Base-by-base conservation (phyloP, 2,888 invertebrate species). In the Cyaniris semiargus region DNA sequence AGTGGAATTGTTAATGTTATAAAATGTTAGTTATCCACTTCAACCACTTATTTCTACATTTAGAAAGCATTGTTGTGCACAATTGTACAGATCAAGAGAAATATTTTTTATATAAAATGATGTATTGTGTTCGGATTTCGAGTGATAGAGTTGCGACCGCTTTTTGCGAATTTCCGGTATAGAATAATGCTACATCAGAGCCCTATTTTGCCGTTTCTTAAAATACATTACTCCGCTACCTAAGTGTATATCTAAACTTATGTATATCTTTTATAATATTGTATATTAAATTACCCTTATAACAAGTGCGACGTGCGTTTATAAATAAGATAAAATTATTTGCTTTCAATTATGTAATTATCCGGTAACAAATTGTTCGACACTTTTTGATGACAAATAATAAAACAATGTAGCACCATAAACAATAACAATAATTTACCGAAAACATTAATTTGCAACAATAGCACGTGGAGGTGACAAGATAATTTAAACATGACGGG, bases 41-140 rank as follows among this genome's bases (percentile, higher is more conserved):
- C 10, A 44, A 3, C 10, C 44, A 44, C 10, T 13, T 44, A 10
- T 13, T 3, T 44, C 10, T 44, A 48, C 72, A 74, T 74, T 74
- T 74, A 74, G 23, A 53, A 48, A 53, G 74, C 53, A 48, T 74
- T 74, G 74, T 74, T 27, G 72, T 8, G 21, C 48, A 74, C 74
- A 74, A 74, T 74, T 74, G 74, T 74, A 74, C 48, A 74, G 48
- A 53, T 48, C 27, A 72, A 38, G 72, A 53, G 48, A 53, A 15
- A 74, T 18, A 74, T 74, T 74, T 74, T 74, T 74, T 74, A 74
- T 48, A 48, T 74, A 21, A 53, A 74, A 74, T 74, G 48, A 74
- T 27, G 74, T 74, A 74, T 74, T 74, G 72, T 72, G 27, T 27
- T 74, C 74, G 48, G 74, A 74, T 48, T 53, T 53, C 7, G 23